A percentile compares a stretch with the other conserved stretches of the same genome.
These are phyloP conservation scores for Seira musarum DNA, from an alignment of 2,888 invertebrate species.

Conservation along the genomic window DNA sequence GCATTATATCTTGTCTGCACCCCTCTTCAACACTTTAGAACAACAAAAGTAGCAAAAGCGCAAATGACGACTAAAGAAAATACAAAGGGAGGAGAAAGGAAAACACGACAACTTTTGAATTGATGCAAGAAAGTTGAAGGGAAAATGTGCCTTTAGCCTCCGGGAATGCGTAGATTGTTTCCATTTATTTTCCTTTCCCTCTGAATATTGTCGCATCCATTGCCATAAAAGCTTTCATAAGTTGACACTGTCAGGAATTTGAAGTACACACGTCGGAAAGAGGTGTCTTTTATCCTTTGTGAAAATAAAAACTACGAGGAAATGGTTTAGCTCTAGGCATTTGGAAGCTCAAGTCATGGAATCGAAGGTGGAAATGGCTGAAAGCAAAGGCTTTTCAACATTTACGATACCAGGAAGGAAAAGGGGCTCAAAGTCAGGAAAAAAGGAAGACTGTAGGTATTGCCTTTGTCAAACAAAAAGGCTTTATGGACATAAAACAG, in stretches of 20 bases:
- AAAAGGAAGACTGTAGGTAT: too few species aligned
- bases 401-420: too few species aligned
- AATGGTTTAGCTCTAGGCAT: background rate
- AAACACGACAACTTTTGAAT: background rate
- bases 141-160: background rate
- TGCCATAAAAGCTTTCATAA: slow-evolving; percentile 9
- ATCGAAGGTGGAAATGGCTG: slow-evolving; percentile 2
- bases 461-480: too few species aligned
- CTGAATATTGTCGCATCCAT: background rate
- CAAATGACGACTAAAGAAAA: background rate
- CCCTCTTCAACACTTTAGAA: too few species aligned
- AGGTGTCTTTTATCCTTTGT: background rate
- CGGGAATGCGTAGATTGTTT: background rate
- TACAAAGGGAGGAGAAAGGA: background rate
- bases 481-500: too few species aligned
- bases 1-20: background rate
- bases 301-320: background rate
- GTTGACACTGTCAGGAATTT: background rate
- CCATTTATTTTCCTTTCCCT: background rate
- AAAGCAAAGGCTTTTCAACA: background rate
- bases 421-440: too few species aligned
- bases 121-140: background rate
- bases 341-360: background rate
- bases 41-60: too few species aligned
- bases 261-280: too few species aligned